A percentile compares a stretch with the other conserved stretches of the same genome.
Evolutionary conservation across 2,797 vertebrate genomes (phyloP).

Genomic region (Sebastolobus alascanus): DNA sequence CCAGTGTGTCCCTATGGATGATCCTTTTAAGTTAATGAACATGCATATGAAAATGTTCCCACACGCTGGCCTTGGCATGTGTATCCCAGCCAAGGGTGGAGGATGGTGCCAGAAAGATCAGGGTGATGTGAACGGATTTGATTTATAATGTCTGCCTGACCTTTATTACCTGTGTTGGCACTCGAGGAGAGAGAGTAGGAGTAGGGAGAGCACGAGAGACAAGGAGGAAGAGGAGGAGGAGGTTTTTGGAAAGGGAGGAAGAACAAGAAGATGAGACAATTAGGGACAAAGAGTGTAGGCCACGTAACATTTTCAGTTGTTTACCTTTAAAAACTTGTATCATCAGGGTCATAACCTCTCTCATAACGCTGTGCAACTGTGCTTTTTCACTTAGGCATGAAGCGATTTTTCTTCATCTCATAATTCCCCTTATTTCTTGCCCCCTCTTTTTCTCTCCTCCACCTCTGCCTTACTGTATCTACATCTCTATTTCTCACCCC

Average conservation of each 20-base stretch:
- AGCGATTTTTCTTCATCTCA: conserved; percentile 17
- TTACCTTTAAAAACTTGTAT: conserved; percentile 48
- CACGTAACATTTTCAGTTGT: conserved; percentile 48
- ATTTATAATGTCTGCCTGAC: conserved; percentile 80
- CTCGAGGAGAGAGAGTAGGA: conserved; percentile 47
- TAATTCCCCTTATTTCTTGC: conserved; percentile 22
- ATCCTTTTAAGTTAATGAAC: conserved; percentile 72
- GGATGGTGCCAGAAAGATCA: conserved; percentile 68
- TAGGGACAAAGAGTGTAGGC: conserved; percentile 40
- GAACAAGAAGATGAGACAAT: conserved; percentile 41
- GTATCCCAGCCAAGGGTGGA: conserved; percentile 49
- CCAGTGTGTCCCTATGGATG: conserved; percentile 26
- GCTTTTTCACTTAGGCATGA: background rate
- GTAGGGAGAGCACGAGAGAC: conserved; percentile 1
- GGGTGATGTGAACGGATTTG: conserved; percentile 76
- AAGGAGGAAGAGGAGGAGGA: conserved; percentile 1
- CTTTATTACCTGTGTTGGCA: conserved; percentile 79
- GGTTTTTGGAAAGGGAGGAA: background rate
- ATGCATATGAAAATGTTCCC: conserved; percentile 54
- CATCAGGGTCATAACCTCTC: conserved; percentile 43
- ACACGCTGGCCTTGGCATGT: conserved; percentile 44
- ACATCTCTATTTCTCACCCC: conserved; percentile 22
- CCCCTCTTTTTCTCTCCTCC: conserved; percentile 5
- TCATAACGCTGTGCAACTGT: conserved; percentile 8
- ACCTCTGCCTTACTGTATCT: conserved; percentile 4